Base-by-base conservation (phyloP, 2,113 vertebrate species). In the Phalacrocorax carbo region DNA sequence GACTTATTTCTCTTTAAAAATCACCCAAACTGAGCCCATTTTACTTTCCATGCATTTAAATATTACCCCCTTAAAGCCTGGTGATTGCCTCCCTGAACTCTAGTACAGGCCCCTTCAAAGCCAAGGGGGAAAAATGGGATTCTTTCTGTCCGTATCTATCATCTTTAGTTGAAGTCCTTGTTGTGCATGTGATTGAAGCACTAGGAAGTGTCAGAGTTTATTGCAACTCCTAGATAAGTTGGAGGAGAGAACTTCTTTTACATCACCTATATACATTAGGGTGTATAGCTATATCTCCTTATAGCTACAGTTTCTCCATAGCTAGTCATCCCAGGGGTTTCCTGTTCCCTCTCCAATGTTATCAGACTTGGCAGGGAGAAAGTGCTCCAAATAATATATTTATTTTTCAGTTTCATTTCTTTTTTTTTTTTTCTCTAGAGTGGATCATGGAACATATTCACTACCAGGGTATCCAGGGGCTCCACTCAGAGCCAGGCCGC, bases 81-180 rank as follows among this genome's bases (percentile, higher is more conserved):
- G 10, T 36, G 36, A 58, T 42, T 42, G 10, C 22, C n/a, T 55
- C 48, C 17, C 36, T 55, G 30, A 60, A 32, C 44, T 79, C 40
- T 13, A 72, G 2, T 38, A 64, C 0, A 0, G 40, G 29, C 5
- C 6, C 9, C 17, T 81, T 73, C 52, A 76, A 55, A 85, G 44
- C 21, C 2, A 1, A 71, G 18, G 10, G 40, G 29, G 72, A 34
- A 3, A 90, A 79, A 71, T 11, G 9, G 38, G 55, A 51, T 42
- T 75, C 34, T 68, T 38, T 70, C 16, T 3, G 3, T 18, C 32
- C 0, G 0, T 72, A 22, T 79, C 29, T n/a, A 25, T 46, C 2
- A 1, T 34, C n/a, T 72, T 88, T 34, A 70, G 66, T 23, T 81
- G n/a, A 61, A 83, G 30, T 57, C 23, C 44, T 60, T 75, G 29